Conservation (phyloP, 2,888 invertebrate species). For the Cosmorhoe ocellata region DNA sequence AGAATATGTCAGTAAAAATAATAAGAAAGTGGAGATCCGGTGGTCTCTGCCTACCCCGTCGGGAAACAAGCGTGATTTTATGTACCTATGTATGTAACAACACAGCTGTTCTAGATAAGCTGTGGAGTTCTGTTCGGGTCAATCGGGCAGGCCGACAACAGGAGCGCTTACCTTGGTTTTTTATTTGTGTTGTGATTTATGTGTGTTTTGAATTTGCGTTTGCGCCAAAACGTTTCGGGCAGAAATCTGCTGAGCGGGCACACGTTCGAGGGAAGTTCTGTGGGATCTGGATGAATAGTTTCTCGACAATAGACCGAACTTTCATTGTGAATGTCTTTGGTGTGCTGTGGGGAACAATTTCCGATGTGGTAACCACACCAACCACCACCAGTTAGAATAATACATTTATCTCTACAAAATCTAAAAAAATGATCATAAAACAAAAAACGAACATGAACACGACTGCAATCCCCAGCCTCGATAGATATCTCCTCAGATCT, state of each 20-base stretch:
- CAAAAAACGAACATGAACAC: too few relatives aligned
- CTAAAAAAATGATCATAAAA: too few relatives aligned
- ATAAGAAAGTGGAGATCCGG: too few relatives aligned
- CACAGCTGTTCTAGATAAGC: neutral
- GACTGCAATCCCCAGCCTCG: too few relatives aligned
- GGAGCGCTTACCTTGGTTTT: conserved; percentile 81
- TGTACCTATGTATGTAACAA: neutral
- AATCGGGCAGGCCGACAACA: conserved; percentile 66
- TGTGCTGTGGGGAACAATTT: neutral
- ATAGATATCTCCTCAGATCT: too few relatives aligned
- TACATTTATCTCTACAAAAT: too few relatives aligned
- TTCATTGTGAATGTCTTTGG: conserved; percentile 1
- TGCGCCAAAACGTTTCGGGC: conserved; percentile 70
- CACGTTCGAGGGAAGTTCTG: conserved; percentile 51
- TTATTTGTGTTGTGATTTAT: conserved; percentile 80
- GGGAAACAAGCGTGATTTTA: too few relatives aligned
- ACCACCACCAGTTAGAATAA: too few relatives aligned
- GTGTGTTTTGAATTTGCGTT: conserved; percentile 77
- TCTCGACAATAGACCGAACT: conserved; percentile 14
- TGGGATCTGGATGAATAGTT: conserved; percentile 24
- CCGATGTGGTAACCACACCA: too few relatives aligned
- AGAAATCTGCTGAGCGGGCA: conserved; percentile 52
- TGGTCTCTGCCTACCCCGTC: too few relatives aligned
- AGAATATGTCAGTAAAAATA: too few relatives aligned
- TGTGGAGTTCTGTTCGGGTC: conserved; percentile 14